Evolutionary conservation across 92 coral and sea anemone genomes (phyloP), one percentile per base, ranked within the genome.

Genomic region (Zoanthus gigantus): DNA sequence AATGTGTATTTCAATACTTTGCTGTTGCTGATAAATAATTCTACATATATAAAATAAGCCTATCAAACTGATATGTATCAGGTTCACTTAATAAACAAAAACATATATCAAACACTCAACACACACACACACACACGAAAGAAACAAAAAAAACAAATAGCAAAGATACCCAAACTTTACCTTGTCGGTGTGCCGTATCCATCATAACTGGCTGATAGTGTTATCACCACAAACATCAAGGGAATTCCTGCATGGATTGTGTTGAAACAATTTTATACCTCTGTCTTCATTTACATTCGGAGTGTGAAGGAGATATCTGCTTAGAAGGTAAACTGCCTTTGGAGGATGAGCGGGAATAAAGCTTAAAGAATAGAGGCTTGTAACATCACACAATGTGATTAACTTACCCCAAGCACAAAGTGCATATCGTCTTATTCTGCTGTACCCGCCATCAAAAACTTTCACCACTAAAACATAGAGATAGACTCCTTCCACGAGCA

Each of bases 341-440:
- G 3, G 56, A 50, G 56, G 5, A 50, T 50, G 9, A 7, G 9
- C 12, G 56, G 56, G 3, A 50, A 50, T 11, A 50, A 37, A 37
- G 42, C 2, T 37, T 37, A 37, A 37, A 37, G 42, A 37, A 37
- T 37, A 37, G 42, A 37, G 4, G 42, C 46, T 14, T 45, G 3
- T 54, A 54, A 54, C 12, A 10, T 10, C 15, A 54, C 11, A 54
- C 60, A 54, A 10, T 13, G 2, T 68, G 1, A 15, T 68, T 29
- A 9, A 30, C 98, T 90, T 91, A 97, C 99, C 92, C 99, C 99
- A 97, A 5, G 99, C 98, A 31, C 94, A 95, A 16, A 96, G 88
- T 72, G 92, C 91, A 77, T 97, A 97, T 74, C 84, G 87, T 75
- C 88, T 94, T 67, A 97, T 87, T 75, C 98, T 87, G 87, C 94